phyloP scores from a whole-genome alignment of 2,113 vertebrate species.

The Ploceus nigricollis region DNA sequence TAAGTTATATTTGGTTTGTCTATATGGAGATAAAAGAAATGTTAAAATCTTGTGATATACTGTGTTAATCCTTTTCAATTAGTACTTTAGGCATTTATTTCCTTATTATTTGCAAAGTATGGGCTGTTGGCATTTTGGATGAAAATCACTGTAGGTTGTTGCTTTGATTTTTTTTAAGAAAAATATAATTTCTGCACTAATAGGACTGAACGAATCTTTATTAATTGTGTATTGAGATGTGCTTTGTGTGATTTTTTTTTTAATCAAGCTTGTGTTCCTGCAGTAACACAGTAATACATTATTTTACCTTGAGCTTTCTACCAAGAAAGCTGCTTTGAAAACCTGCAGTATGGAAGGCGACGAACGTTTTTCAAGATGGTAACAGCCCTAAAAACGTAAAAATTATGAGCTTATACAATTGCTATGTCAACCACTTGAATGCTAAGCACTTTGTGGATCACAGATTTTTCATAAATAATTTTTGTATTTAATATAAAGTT shows the following conservation, averaged over 20 bases:
- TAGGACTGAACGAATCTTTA: constrained; percentile 88
- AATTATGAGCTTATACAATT: constrained; percentile 71
- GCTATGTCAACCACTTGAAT: constrained; percentile 75
- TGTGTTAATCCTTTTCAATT: constrained; percentile 79
- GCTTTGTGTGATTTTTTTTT: constrained; percentile 85
- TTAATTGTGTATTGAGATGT: constrained; percentile 86
- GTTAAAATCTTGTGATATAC: constrained; percentile 77
- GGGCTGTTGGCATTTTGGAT: constrained; percentile 83
- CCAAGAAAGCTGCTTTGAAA: constrained; percentile 78
- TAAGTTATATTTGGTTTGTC: constrained; percentile 81
- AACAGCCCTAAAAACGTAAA: constrained; percentile 72
- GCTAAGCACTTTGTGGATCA: constrained; percentile 84
- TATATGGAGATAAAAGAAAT: constrained; percentile 75
- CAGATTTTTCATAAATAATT: constrained; percentile 81
- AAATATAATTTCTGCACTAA: constrained; percentile 84
- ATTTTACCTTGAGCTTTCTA: constrained; percentile 83
- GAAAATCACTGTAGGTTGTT: constrained; percentile 81
- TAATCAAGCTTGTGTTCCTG: constrained; percentile 91
- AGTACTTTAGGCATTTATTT: constrained; percentile 70
- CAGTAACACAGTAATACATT: constrained; percentile 82
- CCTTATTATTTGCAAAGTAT: constrained; percentile 64
- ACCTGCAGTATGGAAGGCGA: constrained; percentile 65
- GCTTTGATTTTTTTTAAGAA: constrained; percentile 75
- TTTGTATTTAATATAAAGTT: constrained; percentile 83
- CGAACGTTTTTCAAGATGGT: constrained; percentile 76